Base-by-base conservation (phyloP, 1,140 invertebrate genomes). In the Pseudomyrmex gracilis region DNA sequence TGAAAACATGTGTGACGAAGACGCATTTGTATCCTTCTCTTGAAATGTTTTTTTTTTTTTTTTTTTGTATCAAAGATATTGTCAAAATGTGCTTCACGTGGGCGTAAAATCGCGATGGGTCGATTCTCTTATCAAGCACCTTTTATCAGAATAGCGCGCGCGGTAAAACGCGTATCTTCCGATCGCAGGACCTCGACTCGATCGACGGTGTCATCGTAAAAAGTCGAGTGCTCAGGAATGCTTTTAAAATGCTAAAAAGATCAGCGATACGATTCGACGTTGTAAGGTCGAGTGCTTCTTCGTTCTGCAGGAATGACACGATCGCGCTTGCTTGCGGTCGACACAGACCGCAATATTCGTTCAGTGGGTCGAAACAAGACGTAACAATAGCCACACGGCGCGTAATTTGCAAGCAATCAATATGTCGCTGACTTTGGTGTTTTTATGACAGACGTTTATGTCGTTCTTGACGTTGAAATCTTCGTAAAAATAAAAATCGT, bases 161-260 rank as follows among this genome's bases (percentile, higher is more conserved):
- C 85, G n/a, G 73, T 63, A 53, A 73, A 53, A 73, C 71, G 77
- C 61, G 47, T 80, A 74, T 78, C 49, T 61, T 15, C 71, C 53
- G 84, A 88, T 88, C 78, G 73, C 66, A 49, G 78, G 55, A 82
- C 70, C 43, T 43, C 68, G 57, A 63, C 82, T 53, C 77, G 63
- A 89, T 89, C 84, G 76, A 43, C 2, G 9, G 15, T 13, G 68
- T 12, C 17, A 82, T 61, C 49, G 83, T 71, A 80, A 83, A 89
- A 88, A 80, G 80, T 78, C 55, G 88, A 51, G 47, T 60, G 17
- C 24, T n/a, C 51, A 61, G 78, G 87, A 89, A 89, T 89, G 88
- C 88, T 89, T 87, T 90, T 90, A 89, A 90, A 89, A 90, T 89
- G 88, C 85, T 87, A 89, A 90, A 89, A 87, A 10, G 88, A 85